These are phyloP conservation scores for Picathartes gymnocephalus DNA, from an alignment of 2,113 vertebrate genomes.

Conservation along the genomic window DNA sequence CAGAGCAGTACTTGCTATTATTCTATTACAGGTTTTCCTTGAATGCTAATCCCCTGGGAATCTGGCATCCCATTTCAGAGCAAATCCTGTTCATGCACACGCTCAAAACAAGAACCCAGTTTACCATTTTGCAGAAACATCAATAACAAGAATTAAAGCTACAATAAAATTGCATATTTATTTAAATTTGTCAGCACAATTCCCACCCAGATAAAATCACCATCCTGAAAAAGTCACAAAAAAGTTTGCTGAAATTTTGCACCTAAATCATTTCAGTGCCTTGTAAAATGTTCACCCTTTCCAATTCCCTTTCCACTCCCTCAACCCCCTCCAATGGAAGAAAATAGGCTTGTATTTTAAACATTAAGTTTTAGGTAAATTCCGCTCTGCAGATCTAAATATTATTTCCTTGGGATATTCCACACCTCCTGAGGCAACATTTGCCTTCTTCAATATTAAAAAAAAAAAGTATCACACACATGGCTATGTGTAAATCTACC, in stretches of 20 bases:
- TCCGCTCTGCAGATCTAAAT: neutral
- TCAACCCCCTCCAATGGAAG: neutral
- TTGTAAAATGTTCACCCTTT: neutral
- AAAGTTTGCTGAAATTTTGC: neutral
- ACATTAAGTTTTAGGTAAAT: neutral
- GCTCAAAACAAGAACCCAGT: neutral
- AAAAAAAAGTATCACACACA: neutral
- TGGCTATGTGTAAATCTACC: neutral
- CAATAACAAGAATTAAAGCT: neutral
- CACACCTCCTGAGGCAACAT: neutral
- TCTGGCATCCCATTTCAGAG: neutral
- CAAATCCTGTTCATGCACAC: neutral
- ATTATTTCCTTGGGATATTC: neutral
- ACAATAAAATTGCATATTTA: neutral
- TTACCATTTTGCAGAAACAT: neutral
- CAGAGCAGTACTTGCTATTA: neutral
- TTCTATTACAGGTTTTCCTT: neutral
- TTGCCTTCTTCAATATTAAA: neutral
- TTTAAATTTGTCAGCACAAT: neutral
- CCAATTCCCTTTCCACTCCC: neutral
- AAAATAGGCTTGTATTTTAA: neutral
- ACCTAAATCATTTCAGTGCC: neutral
- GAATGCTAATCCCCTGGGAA: neutral
- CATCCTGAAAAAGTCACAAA: neutral
- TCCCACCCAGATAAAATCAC: neutral